Conservation (phyloP, 1,140 invertebrate species). For the Pseudomyrmex concolor region DNA sequence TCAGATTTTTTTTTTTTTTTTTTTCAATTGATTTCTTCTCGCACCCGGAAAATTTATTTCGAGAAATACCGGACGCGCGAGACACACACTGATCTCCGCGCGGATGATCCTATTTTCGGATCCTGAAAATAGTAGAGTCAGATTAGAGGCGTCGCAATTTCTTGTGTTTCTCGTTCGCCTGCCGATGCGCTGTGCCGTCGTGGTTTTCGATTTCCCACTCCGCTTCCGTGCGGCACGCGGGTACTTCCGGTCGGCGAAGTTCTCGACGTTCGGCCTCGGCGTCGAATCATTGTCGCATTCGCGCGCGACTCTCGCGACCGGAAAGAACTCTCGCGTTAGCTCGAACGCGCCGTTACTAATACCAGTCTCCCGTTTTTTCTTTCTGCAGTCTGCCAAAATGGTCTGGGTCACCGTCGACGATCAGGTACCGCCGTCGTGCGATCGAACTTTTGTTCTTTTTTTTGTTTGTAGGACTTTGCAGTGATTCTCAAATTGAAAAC, state of each 20-base stretch:
- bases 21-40: background rate
- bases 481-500: background rate
- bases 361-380: slow-evolving; percentile 82
- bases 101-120: slow-evolving; percentile 23
- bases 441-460: background rate
- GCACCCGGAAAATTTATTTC: background rate
- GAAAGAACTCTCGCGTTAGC: slow-evolving; percentile 16
- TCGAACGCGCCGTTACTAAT: slow-evolving; percentile 76
- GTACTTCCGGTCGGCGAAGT: slow-evolving; percentile 23
- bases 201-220: slow-evolving; percentile 25
- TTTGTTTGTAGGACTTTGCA: slow-evolving; percentile 7
- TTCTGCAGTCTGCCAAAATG: slow-evolving; percentile 84
- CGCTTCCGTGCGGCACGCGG: slow-evolving; percentile 9
- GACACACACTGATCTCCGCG: background rate
- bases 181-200: slow-evolving; percentile 2
- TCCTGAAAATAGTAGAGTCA: background rate
- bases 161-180: slow-evolving; percentile 2
- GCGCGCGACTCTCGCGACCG: slow-evolving; percentile 24
- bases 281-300: slow-evolving; percentile 18
- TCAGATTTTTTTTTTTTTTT: background rate
- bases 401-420: slow-evolving; percentile 84
- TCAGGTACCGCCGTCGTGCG: slow-evolving; percentile 77
- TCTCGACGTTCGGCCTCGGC: background rate
- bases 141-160: background rate
- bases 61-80: background rate